Percentiles rank a stretch among this genome's conserved stretches.
phyloP scores from a whole-genome alignment of 2,888 invertebrate species.

The Lithophane socia region DNA sequence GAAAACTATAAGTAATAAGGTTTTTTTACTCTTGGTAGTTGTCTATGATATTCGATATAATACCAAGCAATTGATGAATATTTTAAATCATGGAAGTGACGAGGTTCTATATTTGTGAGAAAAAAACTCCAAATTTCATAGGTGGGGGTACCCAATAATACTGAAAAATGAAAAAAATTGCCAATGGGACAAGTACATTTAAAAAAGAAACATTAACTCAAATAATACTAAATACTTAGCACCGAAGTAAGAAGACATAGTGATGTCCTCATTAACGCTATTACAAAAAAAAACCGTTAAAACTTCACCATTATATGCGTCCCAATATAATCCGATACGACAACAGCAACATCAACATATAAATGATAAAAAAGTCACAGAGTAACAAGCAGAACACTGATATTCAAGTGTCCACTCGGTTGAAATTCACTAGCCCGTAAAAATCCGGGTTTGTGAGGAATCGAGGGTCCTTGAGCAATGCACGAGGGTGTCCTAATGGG shows the following conservation, averaged over 20 bases:
- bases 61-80: too few relatives aligned
- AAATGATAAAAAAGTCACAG: constrained; percentile 67
- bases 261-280: background rate
- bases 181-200: too few relatives aligned
- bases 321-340: constrained; percentile 28
- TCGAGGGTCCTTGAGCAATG: constrained; percentile 77
- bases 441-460: constrained; percentile 82
- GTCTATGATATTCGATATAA: too few relatives aligned
- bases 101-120: too few relatives aligned
- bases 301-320: background rate
- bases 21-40: too few relatives aligned
- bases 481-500: constrained; percentile 81
- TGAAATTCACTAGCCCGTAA: constrained; percentile 80
- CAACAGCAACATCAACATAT: constrained; percentile 42
- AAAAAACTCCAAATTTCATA: too few relatives aligned
- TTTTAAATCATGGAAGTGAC: too few relatives aligned
- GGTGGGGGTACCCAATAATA: too few relatives aligned
- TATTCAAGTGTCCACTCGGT: constrained; percentile 72
- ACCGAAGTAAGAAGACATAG: background rate
- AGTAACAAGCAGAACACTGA: constrained; percentile 75
- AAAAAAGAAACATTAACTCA: too few relatives aligned
- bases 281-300: background rate
- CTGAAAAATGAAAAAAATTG: too few relatives aligned
- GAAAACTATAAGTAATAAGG: too few relatives aligned
- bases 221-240: background rate